Percentiles rank a stretch among this genome's conserved stretches.
phyloP scores from a whole-genome alignment of 2,797 vertebrate species.

The Hippoglossus hippoglossus region DNA sequence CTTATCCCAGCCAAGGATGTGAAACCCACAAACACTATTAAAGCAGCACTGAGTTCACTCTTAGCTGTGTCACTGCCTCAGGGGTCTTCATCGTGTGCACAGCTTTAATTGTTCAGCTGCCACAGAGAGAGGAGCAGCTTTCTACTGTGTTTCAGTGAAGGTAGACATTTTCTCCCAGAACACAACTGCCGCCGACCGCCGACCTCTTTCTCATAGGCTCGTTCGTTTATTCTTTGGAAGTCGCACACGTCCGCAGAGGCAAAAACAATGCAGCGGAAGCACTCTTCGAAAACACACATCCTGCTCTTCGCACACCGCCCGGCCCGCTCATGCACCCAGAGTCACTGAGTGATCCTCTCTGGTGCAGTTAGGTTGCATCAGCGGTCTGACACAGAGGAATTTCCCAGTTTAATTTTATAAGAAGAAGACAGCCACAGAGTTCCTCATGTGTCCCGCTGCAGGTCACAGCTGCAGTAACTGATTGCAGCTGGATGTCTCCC shows the following conservation, averaged over 20 bases:
- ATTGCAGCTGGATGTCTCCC: conserved; percentile 7
- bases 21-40: conserved; percentile 18
- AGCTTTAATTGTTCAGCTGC: conserved; percentile 51
- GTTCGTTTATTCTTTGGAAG: conserved; percentile 62
- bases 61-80: conserved; percentile 24
- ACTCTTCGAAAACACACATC: conserved; percentile 64
- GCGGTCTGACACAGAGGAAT: conserved; percentile 59
- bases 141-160: conserved; percentile 32
- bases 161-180: conserved; percentile 17
- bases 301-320: conserved; percentile 40
- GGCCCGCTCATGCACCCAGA: conserved; percentile 3
- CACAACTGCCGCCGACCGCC: conserved; percentile 9
- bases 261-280: conserved; percentile 75
- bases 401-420: conserved; percentile 67
- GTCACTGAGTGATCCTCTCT: conserved; percentile 40
- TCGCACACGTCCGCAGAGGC: conserved; percentile 26
- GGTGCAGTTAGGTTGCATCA: conserved; percentile 44
- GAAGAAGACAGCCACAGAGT: conserved; percentile 45
- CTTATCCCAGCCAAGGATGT: conserved; percentile 34
- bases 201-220: conserved; percentile 27
- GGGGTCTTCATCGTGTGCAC: conserved; percentile 39
- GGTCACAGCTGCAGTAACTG: conserved; percentile 18
- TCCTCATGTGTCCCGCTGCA: conserved; percentile 24
- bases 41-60: conserved; percentile 11
- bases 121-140: conserved; percentile 38